Conservation (phyloP, 2,113 vertebrate genomes). For the Plotosus lineatus region DNA sequence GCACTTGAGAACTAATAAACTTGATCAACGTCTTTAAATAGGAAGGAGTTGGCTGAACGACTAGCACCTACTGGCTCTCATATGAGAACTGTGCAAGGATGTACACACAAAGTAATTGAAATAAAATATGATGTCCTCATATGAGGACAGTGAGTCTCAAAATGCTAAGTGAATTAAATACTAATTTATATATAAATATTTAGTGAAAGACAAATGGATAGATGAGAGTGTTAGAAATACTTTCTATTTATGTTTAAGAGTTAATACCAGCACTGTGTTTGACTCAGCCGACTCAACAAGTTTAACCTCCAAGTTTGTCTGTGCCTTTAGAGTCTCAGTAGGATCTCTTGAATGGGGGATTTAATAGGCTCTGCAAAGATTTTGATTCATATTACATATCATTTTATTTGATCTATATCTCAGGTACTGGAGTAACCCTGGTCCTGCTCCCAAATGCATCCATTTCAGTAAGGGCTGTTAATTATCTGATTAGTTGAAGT, state of each 20-base stretch:
- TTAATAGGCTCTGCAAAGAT: neutral
- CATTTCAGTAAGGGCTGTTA: slow-evolving; percentile 8
- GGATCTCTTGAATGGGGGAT: neutral
- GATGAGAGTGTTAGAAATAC: neutral
- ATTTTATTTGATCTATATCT: neutral
- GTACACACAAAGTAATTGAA: too few species aligned
- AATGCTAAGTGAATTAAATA: neutral
- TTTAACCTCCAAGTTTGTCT: neutral
- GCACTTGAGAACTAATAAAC: too few species aligned
- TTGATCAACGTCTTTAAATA: too few species aligned
- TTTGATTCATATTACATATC: neutral
- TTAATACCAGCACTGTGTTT: neutral
- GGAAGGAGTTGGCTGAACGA: too few species aligned
- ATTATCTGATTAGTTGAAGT: neutral
- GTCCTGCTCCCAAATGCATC: neutral
- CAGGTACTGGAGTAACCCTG: too few species aligned
- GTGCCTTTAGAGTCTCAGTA: neutral
- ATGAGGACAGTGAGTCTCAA: too few species aligned
- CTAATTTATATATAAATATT: neutral
- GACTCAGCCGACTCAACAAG: neutral
- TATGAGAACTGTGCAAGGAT: too few species aligned
- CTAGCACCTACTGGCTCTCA: too few species aligned
- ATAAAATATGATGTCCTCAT: too few species aligned
- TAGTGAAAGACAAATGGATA: too few species aligned
- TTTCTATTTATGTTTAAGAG: neutral